phyloP scores from a whole-genome alignment of 2,888 invertebrate species.

The Hemicrepidius hirtus region DNA sequence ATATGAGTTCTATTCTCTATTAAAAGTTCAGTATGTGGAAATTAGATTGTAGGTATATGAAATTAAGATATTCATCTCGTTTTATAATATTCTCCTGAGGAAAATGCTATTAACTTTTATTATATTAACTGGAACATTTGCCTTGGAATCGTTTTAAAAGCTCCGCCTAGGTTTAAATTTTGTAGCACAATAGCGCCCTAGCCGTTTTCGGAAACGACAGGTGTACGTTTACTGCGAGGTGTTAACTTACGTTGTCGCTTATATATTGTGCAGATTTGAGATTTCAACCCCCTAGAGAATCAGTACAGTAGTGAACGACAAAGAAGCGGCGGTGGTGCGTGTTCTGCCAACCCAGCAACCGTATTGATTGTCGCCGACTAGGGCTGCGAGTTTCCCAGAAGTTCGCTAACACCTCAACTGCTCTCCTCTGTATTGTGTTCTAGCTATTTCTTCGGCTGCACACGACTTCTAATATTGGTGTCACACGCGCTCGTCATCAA shows the following conservation, averaged over 20 bases:
- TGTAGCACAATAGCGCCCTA: neutral
- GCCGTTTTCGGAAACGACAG: constrained; percentile 23
- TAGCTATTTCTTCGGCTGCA: constrained; percentile 45
- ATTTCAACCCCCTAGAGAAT: constrained; percentile 44
- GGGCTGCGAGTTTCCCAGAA: constrained; percentile 61
- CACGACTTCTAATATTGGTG: constrained; percentile 40
- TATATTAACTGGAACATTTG: neutral
- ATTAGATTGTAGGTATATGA: no score
- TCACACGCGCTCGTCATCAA: constrained; percentile 44
- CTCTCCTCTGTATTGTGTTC: constrained; percentile 49
- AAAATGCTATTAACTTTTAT: no score
- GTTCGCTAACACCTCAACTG: constrained; percentile 54
- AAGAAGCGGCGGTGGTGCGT: constrained; percentile 58
- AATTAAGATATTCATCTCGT: no score
- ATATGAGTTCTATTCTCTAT: no score
- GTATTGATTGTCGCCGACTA: constrained; percentile 64
- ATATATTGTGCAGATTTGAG: constrained; percentile 47
- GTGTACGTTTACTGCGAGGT: constrained; percentile 41
- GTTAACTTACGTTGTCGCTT: constrained; percentile 37
- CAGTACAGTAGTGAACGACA: constrained; percentile 48
- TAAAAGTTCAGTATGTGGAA: no score
- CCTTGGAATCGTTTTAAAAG: constrained; percentile 4
- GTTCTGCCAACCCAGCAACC: constrained; percentile 62
- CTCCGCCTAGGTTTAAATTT: constrained; percentile 9
- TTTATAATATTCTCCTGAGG: no score